Evolutionary conservation across 1,140 invertebrate genomes (phyloP).

Genomic region (Heliothis virescens): DNA sequence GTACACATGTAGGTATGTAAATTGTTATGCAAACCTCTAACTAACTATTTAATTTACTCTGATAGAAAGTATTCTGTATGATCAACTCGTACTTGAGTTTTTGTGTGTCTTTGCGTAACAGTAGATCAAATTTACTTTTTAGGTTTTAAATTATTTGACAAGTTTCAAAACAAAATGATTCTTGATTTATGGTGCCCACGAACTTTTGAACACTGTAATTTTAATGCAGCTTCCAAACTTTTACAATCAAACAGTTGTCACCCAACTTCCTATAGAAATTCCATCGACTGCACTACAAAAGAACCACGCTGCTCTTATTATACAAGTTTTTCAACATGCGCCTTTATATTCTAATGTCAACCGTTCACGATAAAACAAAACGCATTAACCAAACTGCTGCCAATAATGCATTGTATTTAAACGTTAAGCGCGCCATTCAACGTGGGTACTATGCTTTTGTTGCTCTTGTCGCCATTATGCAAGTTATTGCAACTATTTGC

Average conservation of each 20-base stretch:
- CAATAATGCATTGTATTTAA: constrained; percentile 25
- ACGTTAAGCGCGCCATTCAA: neutral
- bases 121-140: too few species aligned
- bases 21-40: too few species aligned
- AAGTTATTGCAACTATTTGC: constrained; percentile 11
- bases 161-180: too few species aligned
- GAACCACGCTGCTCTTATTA: neutral
- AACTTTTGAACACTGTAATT: too few species aligned
- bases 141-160: too few species aligned
- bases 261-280: neutral
- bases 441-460: constrained; percentile 9
- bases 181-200: too few species aligned
- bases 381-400: constrained; percentile 6
- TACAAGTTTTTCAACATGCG: constrained; percentile 3
- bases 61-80: too few species aligned
- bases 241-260: neutral
- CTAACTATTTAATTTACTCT: too few species aligned
- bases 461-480: neutral
- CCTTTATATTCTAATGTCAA: constrained; percentile 28
- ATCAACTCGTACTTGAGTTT: too few species aligned
- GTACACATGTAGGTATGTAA: too few species aligned
- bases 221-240: neutral
- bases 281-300: neutral
- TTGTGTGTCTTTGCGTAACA: too few species aligned
- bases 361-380: constrained; percentile 13